Evolutionary conservation across 2,113 vertebrate species (phyloP).

Genomic region (human (Homo sapiens)): DNA sequence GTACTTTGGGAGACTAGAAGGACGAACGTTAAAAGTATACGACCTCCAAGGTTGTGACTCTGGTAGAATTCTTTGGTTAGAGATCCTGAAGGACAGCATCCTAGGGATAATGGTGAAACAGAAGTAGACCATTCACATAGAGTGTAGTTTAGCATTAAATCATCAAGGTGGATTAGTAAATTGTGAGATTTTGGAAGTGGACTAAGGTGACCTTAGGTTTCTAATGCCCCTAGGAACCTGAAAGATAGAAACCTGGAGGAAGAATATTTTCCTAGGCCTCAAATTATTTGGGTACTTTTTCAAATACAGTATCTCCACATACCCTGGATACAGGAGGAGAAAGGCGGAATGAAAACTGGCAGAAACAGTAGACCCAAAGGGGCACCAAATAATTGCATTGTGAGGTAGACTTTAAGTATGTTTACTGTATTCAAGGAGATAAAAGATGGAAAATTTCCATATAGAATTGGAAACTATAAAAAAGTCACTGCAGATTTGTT

Average conservation of each 20-base stretch:
- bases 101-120: neutral
- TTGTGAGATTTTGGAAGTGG: neutral
- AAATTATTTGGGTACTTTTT: neutral
- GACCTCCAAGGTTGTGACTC: neutral
- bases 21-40: neutral
- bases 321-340: neutral
- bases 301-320: neutral
- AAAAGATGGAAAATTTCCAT: neutral
- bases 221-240: neutral
- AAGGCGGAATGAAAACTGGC: neutral
- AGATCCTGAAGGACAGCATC: neutral
- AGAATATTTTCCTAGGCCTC: neutral
- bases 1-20: neutral
- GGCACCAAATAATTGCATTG: neutral
- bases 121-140: neutral
- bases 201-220: neutral
- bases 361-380: neutral
- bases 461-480: neutral
- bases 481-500: neutral
- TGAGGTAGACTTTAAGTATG: neutral
- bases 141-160: neutral
- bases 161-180: neutral
- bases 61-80: neutral
- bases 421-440: neutral
- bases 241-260: neutral